A percentile compares a stretch with the other conserved stretches of the same genome.
Conservation (phyloP, 1,140 invertebrate species). For the Meloidogyne floridensis region DNA sequence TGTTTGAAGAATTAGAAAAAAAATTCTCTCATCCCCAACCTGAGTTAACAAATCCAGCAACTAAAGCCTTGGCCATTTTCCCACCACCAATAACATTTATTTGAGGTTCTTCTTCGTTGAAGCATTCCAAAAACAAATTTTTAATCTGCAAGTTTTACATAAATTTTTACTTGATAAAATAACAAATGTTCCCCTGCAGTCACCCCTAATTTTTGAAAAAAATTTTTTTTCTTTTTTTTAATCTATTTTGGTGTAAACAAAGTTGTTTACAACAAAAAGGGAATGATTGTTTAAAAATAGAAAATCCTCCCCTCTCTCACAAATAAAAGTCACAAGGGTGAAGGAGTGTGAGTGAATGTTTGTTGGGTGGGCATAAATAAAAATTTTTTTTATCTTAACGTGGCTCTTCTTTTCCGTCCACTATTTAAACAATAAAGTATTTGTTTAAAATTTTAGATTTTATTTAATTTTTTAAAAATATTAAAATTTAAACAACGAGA, state of each 20-base stretch:
- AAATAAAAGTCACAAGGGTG: neutral
- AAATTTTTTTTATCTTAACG: neutral
- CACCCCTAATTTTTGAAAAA: no score
- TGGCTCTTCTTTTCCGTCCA: neutral
- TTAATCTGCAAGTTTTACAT: neutral
- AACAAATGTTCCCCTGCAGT: neutral
- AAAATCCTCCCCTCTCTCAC: neutral
- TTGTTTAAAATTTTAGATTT: neutral
- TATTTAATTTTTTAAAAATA: neutral
- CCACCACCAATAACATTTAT: conserved; percentile 43
- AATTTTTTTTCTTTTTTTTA: neutral
- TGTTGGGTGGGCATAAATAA: neutral
- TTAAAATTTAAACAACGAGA: neutral
- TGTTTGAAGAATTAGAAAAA: neutral
- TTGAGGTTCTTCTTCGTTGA: conserved; percentile 23
- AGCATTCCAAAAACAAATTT: conserved; percentile 31
- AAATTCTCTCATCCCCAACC: conserved; percentile 27
- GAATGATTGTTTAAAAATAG: neutral
- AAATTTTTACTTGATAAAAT: neutral
- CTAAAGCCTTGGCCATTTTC: conserved; percentile 43
- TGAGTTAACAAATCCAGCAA: conserved; percentile 42
- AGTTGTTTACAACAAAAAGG: neutral
- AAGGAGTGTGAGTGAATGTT: neutral
- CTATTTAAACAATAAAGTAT: neutral
- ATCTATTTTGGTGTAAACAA: neutral